phyloP scores from a whole-genome alignment of 1,140 invertebrate species.

The Tetragnatha versicolor region DNA sequence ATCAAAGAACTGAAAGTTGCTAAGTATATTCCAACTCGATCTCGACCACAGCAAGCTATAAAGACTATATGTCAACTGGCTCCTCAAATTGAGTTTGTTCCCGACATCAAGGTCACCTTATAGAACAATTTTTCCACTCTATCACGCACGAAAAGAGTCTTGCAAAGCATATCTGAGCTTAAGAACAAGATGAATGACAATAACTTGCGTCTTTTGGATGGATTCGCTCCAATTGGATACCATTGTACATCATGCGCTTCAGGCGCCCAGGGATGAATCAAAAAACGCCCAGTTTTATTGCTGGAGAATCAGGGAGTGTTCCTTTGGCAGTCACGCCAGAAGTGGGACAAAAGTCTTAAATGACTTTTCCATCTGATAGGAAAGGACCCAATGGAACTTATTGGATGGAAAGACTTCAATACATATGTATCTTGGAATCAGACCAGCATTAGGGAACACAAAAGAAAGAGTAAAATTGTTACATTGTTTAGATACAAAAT shows the following conservation, averaged over 20 bases:
- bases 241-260: conserved; percentile 3
- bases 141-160: neutral
- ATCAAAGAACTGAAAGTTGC: too few relatives aligned
- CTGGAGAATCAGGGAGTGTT: neutral
- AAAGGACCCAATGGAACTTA: too few relatives aligned
- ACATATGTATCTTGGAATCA: too few relatives aligned
- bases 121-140: conserved; percentile 7
- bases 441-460: too few relatives aligned
- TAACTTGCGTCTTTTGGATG: neutral
- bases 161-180: neutral
- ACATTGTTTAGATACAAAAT: too few relatives aligned
- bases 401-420: too few relatives aligned
- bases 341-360: neutral
- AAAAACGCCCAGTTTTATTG: neutral
- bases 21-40: too few relatives aligned
- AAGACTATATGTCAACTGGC: too few relatives aligned
- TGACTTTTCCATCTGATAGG: too few relatives aligned
- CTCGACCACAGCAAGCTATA: too few relatives aligned
- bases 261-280: neutral
- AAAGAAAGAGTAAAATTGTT: too few relatives aligned
- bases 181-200: conserved; percentile 9
- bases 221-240: conserved; percentile 1
- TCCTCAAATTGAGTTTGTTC: too few relatives aligned
- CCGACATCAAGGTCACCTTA: conserved; percentile 2
- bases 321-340: neutral